Base-by-base conservation (phyloP, 2,888 invertebrate species). In the Bhutanitis thaidina region DNA sequence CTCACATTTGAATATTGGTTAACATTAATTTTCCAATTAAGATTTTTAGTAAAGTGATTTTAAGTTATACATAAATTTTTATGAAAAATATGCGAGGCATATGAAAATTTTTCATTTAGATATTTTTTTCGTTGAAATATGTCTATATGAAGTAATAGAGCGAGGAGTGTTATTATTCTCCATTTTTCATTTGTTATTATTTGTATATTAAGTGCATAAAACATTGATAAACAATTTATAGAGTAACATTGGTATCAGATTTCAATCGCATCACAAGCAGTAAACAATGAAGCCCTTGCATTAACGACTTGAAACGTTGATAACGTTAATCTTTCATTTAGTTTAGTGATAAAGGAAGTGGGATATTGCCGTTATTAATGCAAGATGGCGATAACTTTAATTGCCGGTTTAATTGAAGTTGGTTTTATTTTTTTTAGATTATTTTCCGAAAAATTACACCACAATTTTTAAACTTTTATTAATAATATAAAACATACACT, bases 241-340 rank as follows among this genome's bases (percentile, higher is more conserved):
- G 10, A 20, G 27, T 12, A 35, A 25, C 27, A 39, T 12, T 7
- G n/a, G 40, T 51, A 46, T 51, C 45, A 16, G 39, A 51, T 39
- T 10, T 2, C 36, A 12, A 46, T 46, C 45, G 27, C 10, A 37
- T 20, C 35, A 35, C 41, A 30, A 20, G 36, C n/a, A 34, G 29
- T 34, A 40, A 46, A 51, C 51, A 46, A 44, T 49, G 34, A 32
- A 35, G 29, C 35, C 10, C 35, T 51, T 41, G 41, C 30, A 41
- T 41, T 38, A 34, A 49, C 34, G 15, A 27, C 49, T 44, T 25
- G 29, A 40, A 8, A 45, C n/a, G 10, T 16, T 10, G 51, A 51
- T 46, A 35, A 46, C 8, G 10, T 12, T 41, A 51, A 51, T 44
- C 44, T 50, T 27, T 41, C 16, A 36, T 37, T 13, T 20, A 20